Conservation (phyloP, 2,797 vertebrate genomes). For the Oreochromis mossambicus region DNA sequence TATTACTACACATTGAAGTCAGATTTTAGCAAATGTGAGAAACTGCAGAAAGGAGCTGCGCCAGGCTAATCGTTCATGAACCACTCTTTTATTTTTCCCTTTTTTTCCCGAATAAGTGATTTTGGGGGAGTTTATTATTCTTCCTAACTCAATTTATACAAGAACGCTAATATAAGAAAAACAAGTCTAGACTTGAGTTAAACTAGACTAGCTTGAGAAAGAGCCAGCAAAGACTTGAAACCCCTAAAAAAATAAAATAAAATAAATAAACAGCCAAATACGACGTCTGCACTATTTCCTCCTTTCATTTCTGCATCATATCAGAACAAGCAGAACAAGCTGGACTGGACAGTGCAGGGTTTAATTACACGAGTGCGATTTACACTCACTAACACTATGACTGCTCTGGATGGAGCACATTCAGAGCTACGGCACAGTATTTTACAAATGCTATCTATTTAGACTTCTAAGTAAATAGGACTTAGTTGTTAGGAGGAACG, state of each 20-base stretch:
- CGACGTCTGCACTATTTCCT: slow-evolving; percentile 24
- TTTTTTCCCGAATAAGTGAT: slow-evolving; percentile 23
- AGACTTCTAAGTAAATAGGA: not conserved
- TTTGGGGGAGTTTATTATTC: slow-evolving; percentile 43
- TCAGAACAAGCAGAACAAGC: slow-evolving; percentile 8
- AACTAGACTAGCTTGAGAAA: not conserved
- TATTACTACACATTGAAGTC: slow-evolving; percentile 36
- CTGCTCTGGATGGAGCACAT: not conserved
- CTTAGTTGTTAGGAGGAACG: not conserved
- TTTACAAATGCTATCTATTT: slow-evolving; percentile 14
- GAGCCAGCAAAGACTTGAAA: slow-evolving; percentile 7
- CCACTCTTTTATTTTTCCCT: not conserved
- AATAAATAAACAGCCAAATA: slow-evolving; percentile 44
- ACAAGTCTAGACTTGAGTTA: not conserved
- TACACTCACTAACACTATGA: not conserved
- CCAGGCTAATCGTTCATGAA: slow-evolving; percentile 15
- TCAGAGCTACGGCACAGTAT: not conserved
- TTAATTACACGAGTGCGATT: not conserved
- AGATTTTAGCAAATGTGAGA: slow-evolving; percentile 43
- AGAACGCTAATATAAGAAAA: slow-evolving; percentile 28
- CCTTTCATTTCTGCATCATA: not conserved
- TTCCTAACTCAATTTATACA: slow-evolving; percentile 39
- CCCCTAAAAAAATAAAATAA: not conserved
- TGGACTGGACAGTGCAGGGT: not conserved
- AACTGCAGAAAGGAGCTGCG: slow-evolving; percentile 36